Evolutionary conservation across 2,797 vertebrate genomes (phyloP), one percentile per base, ranked within the genome.

Genomic region (Naso thynnoides): DNA sequence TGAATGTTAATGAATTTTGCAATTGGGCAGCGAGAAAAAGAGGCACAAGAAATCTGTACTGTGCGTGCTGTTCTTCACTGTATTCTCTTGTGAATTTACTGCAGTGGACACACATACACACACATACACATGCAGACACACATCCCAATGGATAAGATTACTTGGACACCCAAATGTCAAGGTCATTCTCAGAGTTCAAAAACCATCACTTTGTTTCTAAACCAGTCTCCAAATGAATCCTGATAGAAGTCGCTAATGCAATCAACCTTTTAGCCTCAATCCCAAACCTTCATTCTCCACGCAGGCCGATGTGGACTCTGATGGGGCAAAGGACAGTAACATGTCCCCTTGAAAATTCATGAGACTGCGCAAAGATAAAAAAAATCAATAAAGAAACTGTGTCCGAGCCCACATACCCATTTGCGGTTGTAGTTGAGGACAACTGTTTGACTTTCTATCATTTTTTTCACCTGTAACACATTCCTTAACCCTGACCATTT

Each of bases 181-280:
- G 85, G 87, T 90, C 83, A 85, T 50, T 79, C 75, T 66, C 79
- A 71, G 64, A 86, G 90, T 89, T 88, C 81, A 90, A 85, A 88
- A 89, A 86, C 52, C 88, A 87, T 87, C 88, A 88, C 82, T 91
- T 91, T 87, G 86, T 86, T 90, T 90, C 81, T 64, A 81, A 88
- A 88, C 76, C 66, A 61, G 38, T 73, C 73, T 66, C 85, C 81
- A 92, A 90, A 92, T 90, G 84, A 91, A 89, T 87, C 89, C 87
- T 86, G 89, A 91, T 87, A 87, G 86, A 89, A 91, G 88, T 86
- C 86, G 80, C 88, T 90, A 91, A 92, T 88, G 75, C 86, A 87
- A 90, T 92, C 86, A 91, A 89, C 90, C 90, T 90, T 88, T 89
- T 74, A 72, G 78, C 87, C 87, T 84, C 87, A 85, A 83, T 88